Conservation (phyloP, 2,797 vertebrate genomes). For the Clamator glandarius region DNA sequence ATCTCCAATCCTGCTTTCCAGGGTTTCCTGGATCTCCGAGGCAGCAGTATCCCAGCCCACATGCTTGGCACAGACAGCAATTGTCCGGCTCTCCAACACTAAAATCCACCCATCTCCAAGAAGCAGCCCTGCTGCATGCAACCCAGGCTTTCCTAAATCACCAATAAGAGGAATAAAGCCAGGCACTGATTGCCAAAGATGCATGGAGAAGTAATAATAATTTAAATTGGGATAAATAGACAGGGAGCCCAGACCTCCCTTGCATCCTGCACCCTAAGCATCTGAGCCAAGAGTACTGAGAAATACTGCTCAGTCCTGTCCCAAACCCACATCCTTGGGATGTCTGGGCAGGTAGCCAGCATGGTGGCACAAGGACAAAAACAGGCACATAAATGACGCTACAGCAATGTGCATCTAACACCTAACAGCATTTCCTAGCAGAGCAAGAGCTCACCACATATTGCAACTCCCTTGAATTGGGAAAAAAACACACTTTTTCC, state of each 20-base stretch:
- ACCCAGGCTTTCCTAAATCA: neutral
- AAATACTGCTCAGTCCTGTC: neutral
- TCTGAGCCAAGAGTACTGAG: fast-evolving
- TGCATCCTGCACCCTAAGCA: fast-evolving
- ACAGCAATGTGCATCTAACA: neutral
- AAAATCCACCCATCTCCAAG: neutral
- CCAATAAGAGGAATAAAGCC: neutral
- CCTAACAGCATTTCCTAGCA: neutral
- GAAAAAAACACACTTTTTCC: neutral
- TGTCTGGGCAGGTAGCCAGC: neutral
- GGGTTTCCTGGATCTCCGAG: neutral
- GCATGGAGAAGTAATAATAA: neutral
- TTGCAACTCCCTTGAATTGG: fast-evolving
- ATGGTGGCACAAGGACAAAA: fast-evolving
- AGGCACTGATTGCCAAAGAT: fast-evolving
- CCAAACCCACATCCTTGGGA: neutral
- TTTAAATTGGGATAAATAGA: neutral
- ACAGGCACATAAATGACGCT: neutral
- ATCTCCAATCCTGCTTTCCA: neutral
- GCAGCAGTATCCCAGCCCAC: neutral
- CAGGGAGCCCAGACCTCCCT: neutral
- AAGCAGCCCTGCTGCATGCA: neutral
- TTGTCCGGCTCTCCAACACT: fast-evolving
- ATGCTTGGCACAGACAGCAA: fast-evolving
- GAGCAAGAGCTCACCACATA: fast-evolving